Base-by-base conservation (phyloP, 2,888 invertebrate species). In the Drosophila affinis region DNA sequence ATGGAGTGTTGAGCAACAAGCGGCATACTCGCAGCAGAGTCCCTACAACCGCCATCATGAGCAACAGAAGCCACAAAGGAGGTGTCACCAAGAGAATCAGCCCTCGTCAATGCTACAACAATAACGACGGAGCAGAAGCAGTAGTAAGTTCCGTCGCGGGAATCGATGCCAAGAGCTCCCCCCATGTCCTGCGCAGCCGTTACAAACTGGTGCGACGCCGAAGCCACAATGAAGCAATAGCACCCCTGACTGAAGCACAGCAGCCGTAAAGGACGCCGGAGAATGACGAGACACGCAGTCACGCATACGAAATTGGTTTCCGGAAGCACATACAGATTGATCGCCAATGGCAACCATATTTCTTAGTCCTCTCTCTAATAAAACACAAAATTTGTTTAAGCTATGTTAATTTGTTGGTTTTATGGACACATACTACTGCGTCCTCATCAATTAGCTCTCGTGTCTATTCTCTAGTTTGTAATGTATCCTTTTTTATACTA, bases 151-250 rank as follows among this genome's bases (percentile, higher is more conserved):
- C n/a, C 39, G 39, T 39, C n/a, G 32, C 45, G 9, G 47, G 9
- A 46, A 5, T 39, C n/a, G 39, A 14, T 39, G 14, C n/a, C 55
- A 29, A 45, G 24, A 24, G 6, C 39, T 17, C 18, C 62, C 10
- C 39, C 7, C 48, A 53, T 6, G 45, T 62, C 32, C 57, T 71
- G 48, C 57, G 56, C 65, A 79, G 77, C 61, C 85, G 79, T 71
- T 81, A 74, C 53, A 77, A 77, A 56, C 47, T 85, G 49, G 75
- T 77, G 58, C 77, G 82, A 6, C 72, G 57, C 45, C 52, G 52
- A 47, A 75, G 59, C 68, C 55, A 62, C 48, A 49, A 9, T 17
- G 21, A 39, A 34, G 46, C 45, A 27, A 46, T 51, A 32, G 27
- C 47, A 12, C 44, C 51, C 44, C 48, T 64, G 78, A 78, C 62